Evolutionary conservation across 2,797 vertebrate species (phyloP).

Genomic region (Acanthis flammea): DNA sequence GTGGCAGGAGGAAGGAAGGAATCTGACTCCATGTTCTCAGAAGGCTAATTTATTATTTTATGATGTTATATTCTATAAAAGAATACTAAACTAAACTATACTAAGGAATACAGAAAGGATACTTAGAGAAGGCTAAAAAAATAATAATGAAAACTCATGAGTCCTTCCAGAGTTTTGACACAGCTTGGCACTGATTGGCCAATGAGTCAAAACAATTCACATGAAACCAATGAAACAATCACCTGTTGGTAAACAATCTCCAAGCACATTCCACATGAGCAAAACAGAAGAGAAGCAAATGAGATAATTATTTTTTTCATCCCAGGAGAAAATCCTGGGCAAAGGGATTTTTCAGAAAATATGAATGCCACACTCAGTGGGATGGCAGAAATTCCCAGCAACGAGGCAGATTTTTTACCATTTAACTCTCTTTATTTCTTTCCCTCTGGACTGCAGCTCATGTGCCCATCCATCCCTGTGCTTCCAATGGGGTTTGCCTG

Average conservation of each 20-base stretch:
- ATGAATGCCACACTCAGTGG: background rate
- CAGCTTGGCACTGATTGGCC: background rate
- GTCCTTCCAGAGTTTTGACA: background rate
- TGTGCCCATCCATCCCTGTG: constrained; percentile 84
- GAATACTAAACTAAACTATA: too few species aligned
- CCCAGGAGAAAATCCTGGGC: background rate
- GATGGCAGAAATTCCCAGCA: background rate
- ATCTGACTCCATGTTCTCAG: background rate
- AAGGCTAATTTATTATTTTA: background rate
- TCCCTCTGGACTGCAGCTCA: constrained; percentile 80
- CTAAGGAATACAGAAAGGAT: too few species aligned
- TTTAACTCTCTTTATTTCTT: background rate
- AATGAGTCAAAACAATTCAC: background rate
- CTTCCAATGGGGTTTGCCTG: constrained; percentile 79
- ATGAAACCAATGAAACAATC: background rate
- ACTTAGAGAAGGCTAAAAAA: too few species aligned
- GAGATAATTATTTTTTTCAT: background rate
- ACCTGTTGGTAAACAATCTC: background rate
- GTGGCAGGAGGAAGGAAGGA: background rate
- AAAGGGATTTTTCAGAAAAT: background rate
- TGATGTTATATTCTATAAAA: too few species aligned
- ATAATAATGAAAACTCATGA: background rate
- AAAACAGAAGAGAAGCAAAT: background rate
- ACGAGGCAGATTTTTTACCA: background rate
- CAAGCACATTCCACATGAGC: background rate